phyloP scores from a whole-genome alignment of 2,888 invertebrate genomes.

The Byasa hedistus region DNA sequence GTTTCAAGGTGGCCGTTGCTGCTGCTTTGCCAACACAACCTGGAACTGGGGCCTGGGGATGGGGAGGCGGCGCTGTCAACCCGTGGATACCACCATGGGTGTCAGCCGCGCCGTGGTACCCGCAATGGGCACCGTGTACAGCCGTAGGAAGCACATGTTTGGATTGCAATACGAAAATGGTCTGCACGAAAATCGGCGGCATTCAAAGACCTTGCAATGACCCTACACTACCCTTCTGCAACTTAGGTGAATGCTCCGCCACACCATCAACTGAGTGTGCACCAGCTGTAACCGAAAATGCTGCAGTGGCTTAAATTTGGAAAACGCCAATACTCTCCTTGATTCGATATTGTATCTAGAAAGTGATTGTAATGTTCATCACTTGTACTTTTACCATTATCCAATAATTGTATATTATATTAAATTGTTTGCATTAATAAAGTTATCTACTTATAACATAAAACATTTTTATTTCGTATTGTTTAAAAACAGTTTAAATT shows the following conservation, averaged over 20 bases:
- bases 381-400: not conserved
- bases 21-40: constrained; percentile 52
- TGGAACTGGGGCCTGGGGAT: constrained; percentile 37
- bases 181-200: constrained; percentile 68
- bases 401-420: not conserved
- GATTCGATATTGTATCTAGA: not conserved
- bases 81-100: constrained; percentile 72
- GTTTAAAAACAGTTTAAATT: not conserved
- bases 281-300: constrained; percentile 35
- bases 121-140: constrained; percentile 64
- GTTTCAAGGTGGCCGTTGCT: constrained; percentile 51
- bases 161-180: constrained; percentile 61
- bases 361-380: not conserved
- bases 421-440: not conserved
- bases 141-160: constrained; percentile 55
- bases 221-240: constrained; percentile 67
- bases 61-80: constrained; percentile 47
- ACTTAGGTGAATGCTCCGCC: constrained; percentile 70
- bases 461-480: not conserved
- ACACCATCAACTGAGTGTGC: constrained; percentile 64
- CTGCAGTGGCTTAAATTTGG: constrained; percentile 31
- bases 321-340: not conserved
- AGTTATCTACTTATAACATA: not conserved
- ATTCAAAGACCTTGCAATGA: constrained; percentile 59
- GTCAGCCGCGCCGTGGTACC: constrained; percentile 61